Conservation (phyloP, 2,113 vertebrate species). For the Gymnocephalus cernua region DNA sequence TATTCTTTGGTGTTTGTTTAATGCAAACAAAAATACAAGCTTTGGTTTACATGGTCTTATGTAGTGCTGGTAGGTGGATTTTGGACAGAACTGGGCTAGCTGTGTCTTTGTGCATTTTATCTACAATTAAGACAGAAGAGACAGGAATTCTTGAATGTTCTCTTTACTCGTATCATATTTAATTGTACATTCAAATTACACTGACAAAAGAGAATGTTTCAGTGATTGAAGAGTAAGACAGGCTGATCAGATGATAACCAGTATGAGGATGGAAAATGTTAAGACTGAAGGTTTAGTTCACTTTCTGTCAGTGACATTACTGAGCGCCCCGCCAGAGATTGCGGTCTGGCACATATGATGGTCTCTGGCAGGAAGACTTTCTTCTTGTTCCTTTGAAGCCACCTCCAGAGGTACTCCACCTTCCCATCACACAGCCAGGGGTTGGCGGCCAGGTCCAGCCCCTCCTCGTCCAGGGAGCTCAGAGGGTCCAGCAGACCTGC, state of each 20-base stretch:
- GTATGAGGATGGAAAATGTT: slow-evolving; percentile 1
- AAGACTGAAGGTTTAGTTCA: slow-evolving; percentile 59
- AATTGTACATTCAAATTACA: slow-evolving; percentile 11
- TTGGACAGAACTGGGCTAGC: not conserved
- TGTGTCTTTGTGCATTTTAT: not conserved
- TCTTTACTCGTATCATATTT: slow-evolving; percentile 24
- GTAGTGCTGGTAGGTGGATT: not conserved
- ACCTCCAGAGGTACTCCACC: slow-evolving; percentile 74
- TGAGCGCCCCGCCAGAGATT: slow-evolving; percentile 34
- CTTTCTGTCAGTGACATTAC: slow-evolving; percentile 61
- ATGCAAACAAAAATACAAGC: not conserved
- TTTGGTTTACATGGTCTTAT: not conserved
- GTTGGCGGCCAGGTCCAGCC: slow-evolving; percentile 85
- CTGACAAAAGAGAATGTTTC: not conserved
- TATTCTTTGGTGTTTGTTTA: not conserved
- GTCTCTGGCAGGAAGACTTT: slow-evolving; percentile 39
- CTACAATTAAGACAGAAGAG: not conserved
- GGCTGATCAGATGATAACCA: not conserved
- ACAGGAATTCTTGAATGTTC: not conserved
- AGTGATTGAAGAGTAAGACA: not conserved
- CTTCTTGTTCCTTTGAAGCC: slow-evolving; percentile 74
- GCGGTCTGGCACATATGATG: slow-evolving; percentile 77
- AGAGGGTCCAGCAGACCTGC: slow-evolving; percentile 69
- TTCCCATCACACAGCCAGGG: slow-evolving; percentile 86
- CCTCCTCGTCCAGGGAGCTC: slow-evolving; percentile 71